These are phyloP conservation scores for Tetraodon nigroviridis DNA, from an alignment of 2,113 vertebrate species.

Conservation along the genomic window DNA sequence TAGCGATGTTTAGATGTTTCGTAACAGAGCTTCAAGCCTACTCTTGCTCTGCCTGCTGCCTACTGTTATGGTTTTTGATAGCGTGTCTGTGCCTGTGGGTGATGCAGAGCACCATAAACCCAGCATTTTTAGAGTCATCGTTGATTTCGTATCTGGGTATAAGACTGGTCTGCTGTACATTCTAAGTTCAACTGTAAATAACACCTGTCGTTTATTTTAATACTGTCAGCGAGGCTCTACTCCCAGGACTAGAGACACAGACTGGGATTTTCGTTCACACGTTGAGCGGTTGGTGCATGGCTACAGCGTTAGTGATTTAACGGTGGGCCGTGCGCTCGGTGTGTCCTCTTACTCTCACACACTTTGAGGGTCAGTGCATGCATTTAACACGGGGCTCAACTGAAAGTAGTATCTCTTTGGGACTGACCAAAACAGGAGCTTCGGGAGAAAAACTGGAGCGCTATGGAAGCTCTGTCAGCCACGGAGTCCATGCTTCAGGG, in stretches of 20 bases:
- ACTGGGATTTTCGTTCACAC: slow-evolving; percentile 1
- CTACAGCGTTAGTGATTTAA: slow-evolving; percentile 31
- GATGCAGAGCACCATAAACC: slow-evolving; percentile 51
- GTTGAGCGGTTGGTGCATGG: slow-evolving; percentile 28
- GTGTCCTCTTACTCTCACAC: slow-evolving; percentile 31
- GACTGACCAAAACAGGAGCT: slow-evolving; percentile 97
- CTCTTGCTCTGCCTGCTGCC: slow-evolving; percentile 37
- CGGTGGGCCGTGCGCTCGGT: slow-evolving; percentile 26
- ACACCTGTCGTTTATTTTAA: slow-evolving; percentile 10
- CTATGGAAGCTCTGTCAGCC: slow-evolving; percentile 99
- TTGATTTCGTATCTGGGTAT: slow-evolving; percentile 19
- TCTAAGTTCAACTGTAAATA: not conserved
- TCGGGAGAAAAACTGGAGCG: slow-evolving; percentile 99
- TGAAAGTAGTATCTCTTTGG: slow-evolving; percentile 96
- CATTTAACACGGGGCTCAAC: slow-evolving; percentile 79
- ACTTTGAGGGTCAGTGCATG: slow-evolving; percentile 50
- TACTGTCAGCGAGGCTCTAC: slow-evolving; percentile 29
- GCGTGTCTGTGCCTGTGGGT: slow-evolving; percentile 54
- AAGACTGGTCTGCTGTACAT: not conserved
- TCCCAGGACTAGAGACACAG: slow-evolving; percentile 14
- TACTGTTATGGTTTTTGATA: slow-evolving; percentile 36
- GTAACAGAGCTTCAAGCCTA: slow-evolving; percentile 52
- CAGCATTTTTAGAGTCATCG: slow-evolving; percentile 7
- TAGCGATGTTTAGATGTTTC: slow-evolving; percentile 38
- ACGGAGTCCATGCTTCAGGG: slow-evolving; percentile 99